Evolutionary conservation across 2,113 vertebrate genomes (phyloP).

Genomic region (Rhipidura dahli): DNA sequence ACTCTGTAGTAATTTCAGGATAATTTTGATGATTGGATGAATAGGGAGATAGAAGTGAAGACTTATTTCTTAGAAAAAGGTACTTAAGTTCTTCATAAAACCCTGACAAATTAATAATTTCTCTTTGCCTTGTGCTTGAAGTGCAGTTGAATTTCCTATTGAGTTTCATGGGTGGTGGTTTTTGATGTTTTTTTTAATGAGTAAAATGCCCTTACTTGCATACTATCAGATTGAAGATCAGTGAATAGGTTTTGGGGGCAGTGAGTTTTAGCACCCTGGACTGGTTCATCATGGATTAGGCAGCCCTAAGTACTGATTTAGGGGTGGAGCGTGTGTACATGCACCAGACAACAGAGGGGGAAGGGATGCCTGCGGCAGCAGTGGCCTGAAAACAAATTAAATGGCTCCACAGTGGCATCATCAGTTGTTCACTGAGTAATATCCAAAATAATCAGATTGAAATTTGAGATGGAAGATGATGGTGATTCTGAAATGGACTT

Average conservation of each 20-base stretch:
- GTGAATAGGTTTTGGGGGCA: background rate
- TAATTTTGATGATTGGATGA: background rate
- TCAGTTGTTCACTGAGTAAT: background rate
- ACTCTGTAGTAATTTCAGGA: background rate
- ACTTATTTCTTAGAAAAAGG: background rate
- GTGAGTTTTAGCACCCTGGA: background rate
- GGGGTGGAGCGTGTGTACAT: rapidly evolving
- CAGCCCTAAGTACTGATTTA: rapidly evolving
- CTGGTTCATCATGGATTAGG: background rate
- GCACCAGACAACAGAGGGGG: background rate
- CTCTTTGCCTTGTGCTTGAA: background rate
- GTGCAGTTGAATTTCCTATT: background rate
- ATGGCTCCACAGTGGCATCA: background rate
- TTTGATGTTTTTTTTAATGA: background rate
- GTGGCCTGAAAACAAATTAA: background rate
- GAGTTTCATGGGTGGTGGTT: background rate
- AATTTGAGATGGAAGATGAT: background rate
- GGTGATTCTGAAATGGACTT: background rate
- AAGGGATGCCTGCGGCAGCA: background rate
- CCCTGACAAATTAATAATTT: background rate
- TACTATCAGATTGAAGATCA: background rate
- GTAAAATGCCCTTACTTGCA: background rate
- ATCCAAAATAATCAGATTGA: background rate
- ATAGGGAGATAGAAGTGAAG: background rate
- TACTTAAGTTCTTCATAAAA: background rate